phyloP scores from a whole-genome alignment of 2,113 vertebrate genomes.

The Zeus faber region DNA sequence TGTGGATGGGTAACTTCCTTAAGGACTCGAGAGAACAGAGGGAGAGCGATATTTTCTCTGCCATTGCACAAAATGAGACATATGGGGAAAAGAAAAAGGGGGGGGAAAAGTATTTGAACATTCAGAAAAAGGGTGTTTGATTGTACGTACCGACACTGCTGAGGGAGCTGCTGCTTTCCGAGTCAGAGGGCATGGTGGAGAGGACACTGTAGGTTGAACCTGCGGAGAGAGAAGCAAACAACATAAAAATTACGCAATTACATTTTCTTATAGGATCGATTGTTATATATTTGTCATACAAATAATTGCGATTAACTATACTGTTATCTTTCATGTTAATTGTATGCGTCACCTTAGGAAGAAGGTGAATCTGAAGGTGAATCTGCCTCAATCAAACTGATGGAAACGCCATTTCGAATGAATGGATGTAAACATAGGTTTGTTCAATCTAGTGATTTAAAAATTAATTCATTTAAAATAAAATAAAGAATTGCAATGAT shows the following conservation, averaged over 20 bases:
- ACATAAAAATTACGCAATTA: constrained; percentile 17
- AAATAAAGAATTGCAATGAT: too few relatives aligned
- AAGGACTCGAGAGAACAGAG: constrained; percentile 11
- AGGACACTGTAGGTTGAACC: constrained; percentile 97
- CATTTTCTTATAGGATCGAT: neutral
- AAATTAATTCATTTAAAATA: too few relatives aligned
- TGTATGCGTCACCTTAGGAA: too few relatives aligned
- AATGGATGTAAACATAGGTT: too few relatives aligned
- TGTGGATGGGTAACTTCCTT: constrained; percentile 40
- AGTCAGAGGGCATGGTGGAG: constrained; percentile 98
- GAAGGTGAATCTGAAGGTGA: too few relatives aligned
- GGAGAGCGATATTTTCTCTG: constrained; percentile 11
- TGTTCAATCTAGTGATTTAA: too few relatives aligned
- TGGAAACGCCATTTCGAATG: too few relatives aligned
- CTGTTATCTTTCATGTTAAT: too few relatives aligned
- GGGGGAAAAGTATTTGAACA: constrained; percentile 11
- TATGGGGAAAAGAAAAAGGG: neutral
- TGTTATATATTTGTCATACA: too few relatives aligned
- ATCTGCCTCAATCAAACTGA: too few relatives aligned
- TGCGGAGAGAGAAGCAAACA: constrained; percentile 43
- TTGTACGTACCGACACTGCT: constrained; percentile 92
- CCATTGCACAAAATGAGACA: neutral
- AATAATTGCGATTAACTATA: too few relatives aligned
- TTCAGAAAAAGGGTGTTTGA: neutral
- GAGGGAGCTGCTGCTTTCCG: constrained; percentile 97